Base-by-base conservation (phyloP, 2,113 vertebrate genomes). In the Danionella cerebrum region DNA sequence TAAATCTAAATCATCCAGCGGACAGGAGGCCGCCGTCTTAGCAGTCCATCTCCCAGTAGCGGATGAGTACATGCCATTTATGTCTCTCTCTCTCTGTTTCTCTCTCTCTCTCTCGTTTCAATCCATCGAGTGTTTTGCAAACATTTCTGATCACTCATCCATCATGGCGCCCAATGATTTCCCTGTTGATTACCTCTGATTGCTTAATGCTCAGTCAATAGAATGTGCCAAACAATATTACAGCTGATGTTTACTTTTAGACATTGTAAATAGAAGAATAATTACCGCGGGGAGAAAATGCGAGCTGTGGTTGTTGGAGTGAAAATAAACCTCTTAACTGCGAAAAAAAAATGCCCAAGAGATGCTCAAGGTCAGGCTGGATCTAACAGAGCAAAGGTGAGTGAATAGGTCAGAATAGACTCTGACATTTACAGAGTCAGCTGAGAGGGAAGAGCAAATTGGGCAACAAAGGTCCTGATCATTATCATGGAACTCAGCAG, bases 171-270 rank as follows among this genome's bases (percentile, higher is more conserved):
- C 27, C 79, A 79, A 76, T 50, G 81, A 84, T 87, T 85, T 85
- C 81, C 85, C 79, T 57, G 78, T 78, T 82, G 84, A 87, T 88
- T 87, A 79, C 82, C 80, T 81, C 79, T 59, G 78, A 84, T 82
- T 85, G 79, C 76, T 81, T 85, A 75, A 77, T 66, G 76, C 74
- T 81, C 47, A 73, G 78, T 83, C 84, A 87, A 88, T 79, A 86
- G 57, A 64, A 47, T 42, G 64, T 71, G 47, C 64, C 14, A 47
- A 76, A 79, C 57, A 73, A 79, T 79, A 84, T 80, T 72, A 74
- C 73, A 78, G 85, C 79, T 70, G 73, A 55, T 29, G 52, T n/a
- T n/a, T n/a, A 63, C 42, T 58, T 59, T 50, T 67, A 67, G 75
- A 74, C 79, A 71, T 65, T 65, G 69, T 73, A 84, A 87, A 87